phyloP scores from a whole-genome alignment of 2,888 invertebrate species.

The Dicycla oo region DNA sequence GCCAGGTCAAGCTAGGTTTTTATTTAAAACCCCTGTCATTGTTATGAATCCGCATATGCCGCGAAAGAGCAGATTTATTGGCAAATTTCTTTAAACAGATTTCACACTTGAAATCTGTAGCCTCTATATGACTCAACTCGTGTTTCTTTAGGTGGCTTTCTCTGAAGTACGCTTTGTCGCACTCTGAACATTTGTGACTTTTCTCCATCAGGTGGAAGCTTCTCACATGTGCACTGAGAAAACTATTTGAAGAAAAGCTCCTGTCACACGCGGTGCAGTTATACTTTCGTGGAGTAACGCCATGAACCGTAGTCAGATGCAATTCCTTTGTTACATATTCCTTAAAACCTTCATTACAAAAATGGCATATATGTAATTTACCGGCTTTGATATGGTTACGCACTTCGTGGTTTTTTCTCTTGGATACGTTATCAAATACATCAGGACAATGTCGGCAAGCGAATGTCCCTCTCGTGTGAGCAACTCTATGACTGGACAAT shows the following conservation, averaged over 20 bases:
- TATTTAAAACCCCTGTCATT: constrained; percentile 69
- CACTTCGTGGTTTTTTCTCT: constrained; percentile 81
- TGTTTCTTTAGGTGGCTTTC: constrained; percentile 77
- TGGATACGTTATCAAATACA: constrained; percentile 80
- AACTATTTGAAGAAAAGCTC: constrained; percentile 37
- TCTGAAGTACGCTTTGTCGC: constrained; percentile 62
- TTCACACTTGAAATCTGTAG: constrained; percentile 78
- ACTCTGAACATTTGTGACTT: constrained; percentile 67
- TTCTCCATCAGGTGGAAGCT: constrained; percentile 66
- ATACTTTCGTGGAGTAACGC: constrained; percentile 11
- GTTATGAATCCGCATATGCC: constrained; percentile 76
- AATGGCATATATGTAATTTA: constrained; percentile 66
- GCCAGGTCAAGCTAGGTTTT: constrained; percentile 67
- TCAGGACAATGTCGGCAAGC: constrained; percentile 78
- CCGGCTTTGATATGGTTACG: constrained; percentile 70
- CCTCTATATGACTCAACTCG: constrained; percentile 81
- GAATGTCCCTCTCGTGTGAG: constrained; percentile 73
- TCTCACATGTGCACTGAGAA: constrained; percentile 45
- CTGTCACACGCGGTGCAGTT: constrained; percentile 54
- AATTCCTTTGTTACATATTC: constrained; percentile 64
- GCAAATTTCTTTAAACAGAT: constrained; percentile 77
- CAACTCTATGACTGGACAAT: constrained; percentile 69
- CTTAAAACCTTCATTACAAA: constrained; percentile 71
- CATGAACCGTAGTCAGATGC: constrained; percentile 64
- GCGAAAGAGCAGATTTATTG: constrained; percentile 72